Conservation (phyloP, 2,797 vertebrate species). For the Delichon dasypus region DNA sequence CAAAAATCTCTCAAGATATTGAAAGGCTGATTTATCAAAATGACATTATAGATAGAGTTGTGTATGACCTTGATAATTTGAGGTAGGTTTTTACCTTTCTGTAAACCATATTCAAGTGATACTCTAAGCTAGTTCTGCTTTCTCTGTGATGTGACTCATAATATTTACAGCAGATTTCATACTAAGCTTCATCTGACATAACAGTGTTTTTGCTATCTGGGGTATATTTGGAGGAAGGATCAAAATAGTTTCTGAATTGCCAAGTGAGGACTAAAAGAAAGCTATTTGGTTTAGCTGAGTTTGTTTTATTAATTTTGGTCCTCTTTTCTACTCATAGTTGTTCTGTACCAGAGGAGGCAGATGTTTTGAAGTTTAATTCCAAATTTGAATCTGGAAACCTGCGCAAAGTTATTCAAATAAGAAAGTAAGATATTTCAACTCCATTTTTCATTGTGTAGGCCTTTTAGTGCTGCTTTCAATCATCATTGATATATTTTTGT, state of each 20-base stretch:
- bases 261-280: neutral
- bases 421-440: conserved; percentile 85
- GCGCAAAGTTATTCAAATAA: conserved; percentile 94
- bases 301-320: neutral
- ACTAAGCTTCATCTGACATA: neutral
- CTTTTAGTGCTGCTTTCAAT: conserved; percentile 14
- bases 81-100: conserved; percentile 77
- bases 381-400: conserved; percentile 98
- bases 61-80: conserved; percentile 92
- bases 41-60: conserved; percentile 92
- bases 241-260: neutral
- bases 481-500: conserved; percentile 42
- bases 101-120: neutral
- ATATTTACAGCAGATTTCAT: neutral
- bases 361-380: conserved; percentile 95
- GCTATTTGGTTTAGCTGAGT: neutral
- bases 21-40: conserved; percentile 94
- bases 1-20: conserved; percentile 97
- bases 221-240: neutral
- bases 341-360: conserved; percentile 83
- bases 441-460: neutral
- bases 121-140: neutral
- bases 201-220: neutral
- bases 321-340: conserved; percentile 74
- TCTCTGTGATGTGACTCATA: neutral